Base-by-base conservation (phyloP, 2,888 invertebrate genomes). In the Plagiodera versicolora region DNA sequence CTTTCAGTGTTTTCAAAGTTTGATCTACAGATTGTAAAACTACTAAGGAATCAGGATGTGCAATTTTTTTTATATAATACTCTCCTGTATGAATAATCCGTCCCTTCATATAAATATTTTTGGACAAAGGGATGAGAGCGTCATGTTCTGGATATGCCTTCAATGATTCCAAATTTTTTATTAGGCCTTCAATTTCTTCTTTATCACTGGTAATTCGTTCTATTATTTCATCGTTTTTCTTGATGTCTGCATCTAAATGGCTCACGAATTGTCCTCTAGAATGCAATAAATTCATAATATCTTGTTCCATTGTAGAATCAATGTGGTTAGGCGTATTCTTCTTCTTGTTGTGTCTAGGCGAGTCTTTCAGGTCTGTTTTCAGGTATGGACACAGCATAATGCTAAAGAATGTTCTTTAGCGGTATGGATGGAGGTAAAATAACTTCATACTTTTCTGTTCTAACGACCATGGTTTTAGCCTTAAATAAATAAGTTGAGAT, bases 21-120 rank as follows among this genome's bases (percentile, higher is more conserved):
- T 70, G 68, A 10, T 72, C 67, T 8, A 64, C 28, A 5, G 75
- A 70, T 63, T 73, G 62, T 54, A 76, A 61, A 8, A 68, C 54
- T 8, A 65, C 57, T 32, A 71, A 74, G 0, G 73, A 69, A 44
- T 74, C 65, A 1, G 75, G 75, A 51, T 68, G 60, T 1, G 72
- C 72, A 19, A 58, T 53, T 54, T 66, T 66, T 11, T 71, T 72
- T 17, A 74, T 47, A 44, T 69, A 70, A 63, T 70, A 74, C 62
- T 77, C 76, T 4, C 76, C 75, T 18, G 76, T 77, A 53, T 76
- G 76, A 10, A 72, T 60, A 20, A 77, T 70, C 53, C 48, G 66
- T 20, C 74, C 77, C 63, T 76, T 67, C 69, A 79, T 67, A 68
- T 74, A 75, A 63, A 79, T 65, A 66, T 74, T 72, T 68, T 77